These are phyloP conservation scores for Hylaea fasciaria DNA, from an alignment of 2,888 invertebrate genomes.

Conservation along the genomic window DNA sequence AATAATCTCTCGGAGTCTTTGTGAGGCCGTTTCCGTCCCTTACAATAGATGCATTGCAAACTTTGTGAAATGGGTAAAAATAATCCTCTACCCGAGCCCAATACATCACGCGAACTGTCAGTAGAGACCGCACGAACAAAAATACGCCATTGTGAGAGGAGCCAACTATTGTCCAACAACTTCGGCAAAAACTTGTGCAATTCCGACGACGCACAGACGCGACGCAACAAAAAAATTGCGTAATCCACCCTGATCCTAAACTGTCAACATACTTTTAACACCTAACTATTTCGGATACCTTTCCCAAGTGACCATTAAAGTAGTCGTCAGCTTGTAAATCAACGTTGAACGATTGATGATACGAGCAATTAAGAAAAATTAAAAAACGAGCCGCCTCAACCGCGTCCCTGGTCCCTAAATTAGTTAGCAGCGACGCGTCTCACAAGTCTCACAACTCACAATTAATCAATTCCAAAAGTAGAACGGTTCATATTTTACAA, in stretches of 20 bases:
- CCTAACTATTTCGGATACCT: constrained; percentile 49
- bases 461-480: constrained; percentile 81
- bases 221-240: constrained; percentile 46
- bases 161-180: constrained; percentile 76
- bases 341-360: constrained; percentile 64
- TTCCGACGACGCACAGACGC: constrained; percentile 71
- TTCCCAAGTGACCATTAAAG: constrained; percentile 51
- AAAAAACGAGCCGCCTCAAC: constrained; percentile 66
- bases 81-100: constrained; percentile 79
- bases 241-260: constrained; percentile 49
- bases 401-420: constrained; percentile 65
- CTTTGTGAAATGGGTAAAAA: constrained; percentile 84
- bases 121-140: constrained; percentile 82
- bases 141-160: constrained; percentile 79
- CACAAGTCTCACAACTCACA: constrained; percentile 63
- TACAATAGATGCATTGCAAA: constrained; percentile 83
- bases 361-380: constrained; percentile 72
- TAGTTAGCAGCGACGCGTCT: constrained; percentile 63
- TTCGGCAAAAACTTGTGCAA: constrained; percentile 82
- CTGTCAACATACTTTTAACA: constrained; percentile 55
- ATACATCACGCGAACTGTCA: constrained; percentile 84
- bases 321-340: constrained; percentile 59
- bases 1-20: constrained; percentile 77
- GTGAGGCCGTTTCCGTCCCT: constrained; percentile 78
- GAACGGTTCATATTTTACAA: constrained; percentile 75